Conservation (phyloP, 2,113 vertebrate species). For the Uria lomvia region DNA sequence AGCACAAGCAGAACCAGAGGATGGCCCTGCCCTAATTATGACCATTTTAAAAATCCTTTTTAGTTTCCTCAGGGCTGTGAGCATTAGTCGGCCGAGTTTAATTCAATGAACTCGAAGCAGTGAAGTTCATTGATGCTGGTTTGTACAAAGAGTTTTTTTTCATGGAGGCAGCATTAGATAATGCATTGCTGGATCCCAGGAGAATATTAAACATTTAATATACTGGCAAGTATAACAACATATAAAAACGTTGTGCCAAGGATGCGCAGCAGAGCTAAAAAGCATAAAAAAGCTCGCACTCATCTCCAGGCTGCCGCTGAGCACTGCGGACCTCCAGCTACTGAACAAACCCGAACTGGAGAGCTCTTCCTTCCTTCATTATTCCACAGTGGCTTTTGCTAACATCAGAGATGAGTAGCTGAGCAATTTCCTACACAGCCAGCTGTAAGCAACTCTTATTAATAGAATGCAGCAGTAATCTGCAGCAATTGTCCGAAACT, state of each 20-base stretch:
- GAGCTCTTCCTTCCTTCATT: neutral
- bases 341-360: neutral
- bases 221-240: constrained; percentile 36
- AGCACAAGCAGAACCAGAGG: neutral
- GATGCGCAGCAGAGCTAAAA: constrained; percentile 24
- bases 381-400: neutral
- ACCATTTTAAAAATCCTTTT: neutral
- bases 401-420: neutral
- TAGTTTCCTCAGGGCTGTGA: neutral
- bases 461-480: constrained; percentile 10
- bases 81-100: neutral
- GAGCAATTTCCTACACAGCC: neutral
- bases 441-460: constrained; percentile 31
- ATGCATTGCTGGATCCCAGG: neutral
- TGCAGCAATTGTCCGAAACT: neutral
- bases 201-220: constrained; percentile 56
- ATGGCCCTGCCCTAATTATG: constrained; percentile 5
- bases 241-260: neutral
- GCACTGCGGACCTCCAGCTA: neutral
- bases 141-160: constrained; percentile 10
- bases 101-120: constrained; percentile 9
- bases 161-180: constrained; percentile 1
- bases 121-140: neutral
- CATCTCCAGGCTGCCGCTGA: neutral
- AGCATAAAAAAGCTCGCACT: neutral